Percentiles rank a stretch among this genome's conserved stretches.
phyloP scores from a whole-genome alignment of 2,113 vertebrate species.

The Natator depressus region DNA sequence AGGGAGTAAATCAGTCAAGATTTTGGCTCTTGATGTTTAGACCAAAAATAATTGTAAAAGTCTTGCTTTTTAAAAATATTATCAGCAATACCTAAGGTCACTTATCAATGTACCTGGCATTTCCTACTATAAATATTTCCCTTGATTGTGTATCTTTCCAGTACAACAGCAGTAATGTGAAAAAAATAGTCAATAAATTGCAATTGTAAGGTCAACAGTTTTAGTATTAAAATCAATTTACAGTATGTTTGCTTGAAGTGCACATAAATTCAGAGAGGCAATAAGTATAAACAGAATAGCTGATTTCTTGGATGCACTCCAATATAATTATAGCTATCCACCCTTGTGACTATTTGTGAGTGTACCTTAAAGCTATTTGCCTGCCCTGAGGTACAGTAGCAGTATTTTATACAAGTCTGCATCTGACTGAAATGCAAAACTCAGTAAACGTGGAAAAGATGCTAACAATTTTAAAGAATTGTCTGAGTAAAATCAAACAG shows the following conservation, averaged over 20 bases:
- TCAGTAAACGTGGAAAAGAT: conserved; percentile 68
- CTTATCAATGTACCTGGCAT: conserved; percentile 24
- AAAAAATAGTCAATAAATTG: conserved; percentile 67
- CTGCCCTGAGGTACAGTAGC: conserved; percentile 81
- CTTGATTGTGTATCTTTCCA: conserved; percentile 42
- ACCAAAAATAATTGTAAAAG: neutral
- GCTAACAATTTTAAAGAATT: conserved; percentile 73
- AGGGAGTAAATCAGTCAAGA: neutral
- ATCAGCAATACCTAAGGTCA: neutral
- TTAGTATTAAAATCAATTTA: conserved; percentile 80
- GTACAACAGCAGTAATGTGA: conserved; percentile 20
- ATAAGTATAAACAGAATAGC: conserved; percentile 90
- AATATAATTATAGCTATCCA: conserved; percentile 98
- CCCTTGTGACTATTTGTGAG: conserved; percentile 92
- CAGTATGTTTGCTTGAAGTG: conserved; percentile 87
- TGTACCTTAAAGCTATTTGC: conserved; percentile 90
- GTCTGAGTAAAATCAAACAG: conserved; percentile 69
- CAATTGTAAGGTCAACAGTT: conserved; percentile 65
- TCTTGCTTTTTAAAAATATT: conserved; percentile 35
- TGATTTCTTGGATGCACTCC: conserved; percentile 85
- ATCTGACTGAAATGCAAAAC: conserved; percentile 79
- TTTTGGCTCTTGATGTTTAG: conserved; percentile 3
- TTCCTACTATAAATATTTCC: conserved; percentile 12
- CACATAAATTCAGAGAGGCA: conserved; percentile 92
- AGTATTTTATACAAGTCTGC: conserved; percentile 79